Base-by-base conservation (phyloP, 2,113 vertebrate species). In the Rhinoderma darwinii region DNA sequence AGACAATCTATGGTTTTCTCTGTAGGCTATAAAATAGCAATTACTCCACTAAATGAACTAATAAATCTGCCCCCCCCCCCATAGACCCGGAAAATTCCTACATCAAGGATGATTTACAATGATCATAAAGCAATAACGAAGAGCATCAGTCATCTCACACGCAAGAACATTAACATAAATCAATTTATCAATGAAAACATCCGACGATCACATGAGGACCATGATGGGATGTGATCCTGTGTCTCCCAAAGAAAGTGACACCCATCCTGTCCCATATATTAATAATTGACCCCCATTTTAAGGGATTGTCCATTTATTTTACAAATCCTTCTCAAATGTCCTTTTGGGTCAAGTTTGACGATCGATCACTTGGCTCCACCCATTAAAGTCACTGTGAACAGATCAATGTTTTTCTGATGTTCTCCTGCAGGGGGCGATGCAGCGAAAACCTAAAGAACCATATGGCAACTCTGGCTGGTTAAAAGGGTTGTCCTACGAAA, bases 131-230 rank as follows among this genome's bases (percentile, higher is more conserved):
- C 70, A 32, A 14, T 75, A 84, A 39, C 47, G 10, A 44, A 72
- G 35, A 15, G 10, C 84, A 85, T 77, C 72, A 11, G 83, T 76
- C 83, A 85, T 44, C 70, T 50, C 47, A 5, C 35, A 59, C 56
- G 84, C 66, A 72, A 56, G 70, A 25, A 47, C 63, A 86, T 86
- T 86, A 78, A 20, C 84, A 79, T 68, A 78, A 56, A 86, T 86
- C 84, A 47, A 86, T 86, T 78, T 43, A 78, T 79, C 74, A 66
- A 35, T 44, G 20, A 8, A 68, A 27, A 35, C 59, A 66, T 78
- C 74, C 27, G 25, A 2, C 4, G 32, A 70, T 35, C 27, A 35
- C 12, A 3, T 70, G 30, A 35, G 9, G 61, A 63, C 12, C 10
- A 63, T 0, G 27, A 63, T 63, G 61, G 12, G n/a, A 3, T 30